Evolutionary conservation across 2,113 vertebrate genomes (phyloP), one percentile per base, ranked within the genome.

Genomic region (Gopherus evgoodei): DNA sequence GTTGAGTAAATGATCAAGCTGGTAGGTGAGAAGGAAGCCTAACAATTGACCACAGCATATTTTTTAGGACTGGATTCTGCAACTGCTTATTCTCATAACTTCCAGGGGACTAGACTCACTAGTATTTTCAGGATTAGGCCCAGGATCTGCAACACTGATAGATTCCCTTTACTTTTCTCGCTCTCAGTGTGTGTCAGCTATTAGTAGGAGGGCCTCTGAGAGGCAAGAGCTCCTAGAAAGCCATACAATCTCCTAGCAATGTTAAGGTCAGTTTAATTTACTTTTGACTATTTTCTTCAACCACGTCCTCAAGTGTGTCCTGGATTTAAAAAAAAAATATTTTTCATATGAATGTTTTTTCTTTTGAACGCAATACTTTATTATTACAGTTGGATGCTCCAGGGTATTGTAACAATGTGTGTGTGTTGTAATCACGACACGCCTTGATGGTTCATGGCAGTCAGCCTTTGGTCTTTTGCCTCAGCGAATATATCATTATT

Each of bases 141-240:
- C 0, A 1, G 17, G 49, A 7, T 87, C 44, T 90, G 47, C 91
- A 81, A 92, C 82, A 69, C 35, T 29, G 50, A 0, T 0, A 27
- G 27, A 35, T 88, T 83, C 88, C 65, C 24, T 86, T 90, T 52
- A 69, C 27, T 92, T 76, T 93, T 50, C 83, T 65, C 2, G 21
- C 25, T 25, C 0, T 25, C 29, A 16, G 0, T 35, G 72, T 35
- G 29, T 29, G 31, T 22, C 62, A 91, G 0, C 72, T 53, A 2
- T 2, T 10, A 6, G 12, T 19, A 56, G 25, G 21, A 50, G 81
- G 25, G 0, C 0, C 35, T 69, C n/a, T 53, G 47, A 86, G 81
- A 81, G 42, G 83, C 44, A 56, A 57, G 49, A 83, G 38, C 44
- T 19, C n/a, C 52, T n/a, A 85, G 76, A 87, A 96, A 95, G 16